phyloP scores from a whole-genome alignment of 2,797 vertebrate species.

The Tapera naevia region DNA sequence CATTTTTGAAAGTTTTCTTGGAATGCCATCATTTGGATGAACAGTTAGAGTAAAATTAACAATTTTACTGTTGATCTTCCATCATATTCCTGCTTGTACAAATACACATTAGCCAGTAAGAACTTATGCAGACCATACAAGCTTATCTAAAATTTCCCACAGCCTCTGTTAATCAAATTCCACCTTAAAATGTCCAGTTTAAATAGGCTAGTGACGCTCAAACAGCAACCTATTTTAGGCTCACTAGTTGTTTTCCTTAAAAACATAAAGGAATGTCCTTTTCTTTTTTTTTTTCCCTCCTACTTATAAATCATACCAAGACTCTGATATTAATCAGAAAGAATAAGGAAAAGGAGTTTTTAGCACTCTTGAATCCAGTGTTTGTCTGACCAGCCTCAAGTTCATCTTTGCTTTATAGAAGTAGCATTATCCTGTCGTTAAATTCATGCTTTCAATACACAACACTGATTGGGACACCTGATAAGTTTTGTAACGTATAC shows the following conservation, averaged over 20 bases:
- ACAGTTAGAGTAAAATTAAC: background rate
- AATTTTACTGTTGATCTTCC: background rate
- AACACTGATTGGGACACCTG: background rate
- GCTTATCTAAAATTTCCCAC: background rate
- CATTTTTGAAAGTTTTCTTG: background rate
- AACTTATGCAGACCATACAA: background rate
- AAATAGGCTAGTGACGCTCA: background rate
- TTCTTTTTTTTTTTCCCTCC: too few species aligned
- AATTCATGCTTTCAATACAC: background rate
- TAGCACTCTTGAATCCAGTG: background rate
- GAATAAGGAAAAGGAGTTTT: background rate
- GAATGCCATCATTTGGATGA: background rate
- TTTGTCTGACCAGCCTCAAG: background rate
- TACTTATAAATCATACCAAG: background rate
- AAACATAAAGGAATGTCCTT: background rate
- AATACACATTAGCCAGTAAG: background rate
- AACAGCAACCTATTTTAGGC: background rate
- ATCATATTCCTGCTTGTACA: background rate
- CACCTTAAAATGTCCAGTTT: background rate
- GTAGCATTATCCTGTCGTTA: background rate
- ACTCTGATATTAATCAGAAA: background rate
- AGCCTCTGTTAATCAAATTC: background rate
- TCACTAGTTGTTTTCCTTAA: accelerated
- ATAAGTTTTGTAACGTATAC: background rate
- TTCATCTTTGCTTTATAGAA: background rate